phyloP scores from a whole-genome alignment of 2,113 vertebrate genomes.

The Neopipo cinnamomea region DNA sequence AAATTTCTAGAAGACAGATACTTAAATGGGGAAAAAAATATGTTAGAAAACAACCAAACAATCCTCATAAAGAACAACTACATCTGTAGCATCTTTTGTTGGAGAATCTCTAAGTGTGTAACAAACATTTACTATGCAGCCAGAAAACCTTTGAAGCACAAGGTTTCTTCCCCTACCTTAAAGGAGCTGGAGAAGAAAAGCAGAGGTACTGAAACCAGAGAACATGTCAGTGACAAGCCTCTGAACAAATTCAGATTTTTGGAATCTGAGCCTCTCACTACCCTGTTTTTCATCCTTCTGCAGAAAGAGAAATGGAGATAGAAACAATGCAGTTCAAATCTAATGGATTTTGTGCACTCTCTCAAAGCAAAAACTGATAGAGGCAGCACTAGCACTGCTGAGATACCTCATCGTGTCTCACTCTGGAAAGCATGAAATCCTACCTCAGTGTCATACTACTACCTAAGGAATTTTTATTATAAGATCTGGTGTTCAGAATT shows the following conservation, averaged over 20 bases:
- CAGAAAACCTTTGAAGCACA: neutral
- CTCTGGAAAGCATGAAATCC: neutral
- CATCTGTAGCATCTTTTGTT: neutral
- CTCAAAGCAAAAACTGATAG: neutral
- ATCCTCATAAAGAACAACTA: neutral
- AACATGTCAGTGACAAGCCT: neutral
- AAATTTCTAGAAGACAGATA: neutral
- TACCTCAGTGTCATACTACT: neutral
- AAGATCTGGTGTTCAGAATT: neutral
- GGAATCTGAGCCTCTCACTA: neutral
- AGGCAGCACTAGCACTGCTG: neutral
- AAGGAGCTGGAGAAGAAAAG: neutral
- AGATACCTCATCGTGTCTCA: neutral
- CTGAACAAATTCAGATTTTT: neutral
- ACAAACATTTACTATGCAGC: neutral
- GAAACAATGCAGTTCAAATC: neutral
- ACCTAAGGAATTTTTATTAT: neutral
- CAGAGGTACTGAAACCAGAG: neutral
- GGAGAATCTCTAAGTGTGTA: neutral
- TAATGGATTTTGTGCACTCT: neutral
- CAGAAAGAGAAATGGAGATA: neutral
- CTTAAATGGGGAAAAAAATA: neutral
- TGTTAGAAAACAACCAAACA: neutral
- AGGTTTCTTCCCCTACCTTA: neutral
- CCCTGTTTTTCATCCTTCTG: neutral